These are phyloP conservation scores for Pungitius pungitius DNA, from an alignment of 2,113 vertebrate genomes.

Conservation along the genomic window DNA sequence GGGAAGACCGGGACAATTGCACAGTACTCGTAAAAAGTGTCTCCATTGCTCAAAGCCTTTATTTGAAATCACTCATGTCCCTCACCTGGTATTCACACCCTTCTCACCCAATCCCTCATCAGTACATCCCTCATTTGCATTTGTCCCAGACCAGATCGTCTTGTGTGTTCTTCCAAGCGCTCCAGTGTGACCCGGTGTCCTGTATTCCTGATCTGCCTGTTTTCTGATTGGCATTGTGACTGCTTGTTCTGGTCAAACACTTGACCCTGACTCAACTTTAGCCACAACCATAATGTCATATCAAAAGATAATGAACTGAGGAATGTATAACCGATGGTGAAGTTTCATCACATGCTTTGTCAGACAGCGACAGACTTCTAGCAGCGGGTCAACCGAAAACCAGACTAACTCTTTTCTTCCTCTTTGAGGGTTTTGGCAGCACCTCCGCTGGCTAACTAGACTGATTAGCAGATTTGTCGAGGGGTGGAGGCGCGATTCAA, in stretches of 20 bases:
- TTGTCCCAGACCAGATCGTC: too few species aligned
- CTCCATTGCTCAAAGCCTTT: slow-evolving; percentile 27
- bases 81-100: too few species aligned
- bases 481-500: not conserved
- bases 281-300: too few species aligned
- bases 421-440: not conserved
- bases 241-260: too few species aligned
- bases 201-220: too few species aligned
- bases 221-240: too few species aligned
- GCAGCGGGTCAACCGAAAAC: not conserved
- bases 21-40: not conserved
- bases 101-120: too few species aligned
- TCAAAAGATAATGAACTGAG: not conserved
- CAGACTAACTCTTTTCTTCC: not conserved
- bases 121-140: too few species aligned
- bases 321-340: not conserved
- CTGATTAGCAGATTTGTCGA: not conserved
- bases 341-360: not conserved
- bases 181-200: too few species aligned
- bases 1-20: slow-evolving; percentile 18
- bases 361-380: not conserved
- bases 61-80: slow-evolving; percentile 34
- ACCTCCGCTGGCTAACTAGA: not conserved
- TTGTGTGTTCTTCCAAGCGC: too few species aligned
- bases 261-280: not conserved